phyloP scores from a whole-genome alignment of 2,797 vertebrate species.

The Phrynocephalus vlangalii region DNA sequence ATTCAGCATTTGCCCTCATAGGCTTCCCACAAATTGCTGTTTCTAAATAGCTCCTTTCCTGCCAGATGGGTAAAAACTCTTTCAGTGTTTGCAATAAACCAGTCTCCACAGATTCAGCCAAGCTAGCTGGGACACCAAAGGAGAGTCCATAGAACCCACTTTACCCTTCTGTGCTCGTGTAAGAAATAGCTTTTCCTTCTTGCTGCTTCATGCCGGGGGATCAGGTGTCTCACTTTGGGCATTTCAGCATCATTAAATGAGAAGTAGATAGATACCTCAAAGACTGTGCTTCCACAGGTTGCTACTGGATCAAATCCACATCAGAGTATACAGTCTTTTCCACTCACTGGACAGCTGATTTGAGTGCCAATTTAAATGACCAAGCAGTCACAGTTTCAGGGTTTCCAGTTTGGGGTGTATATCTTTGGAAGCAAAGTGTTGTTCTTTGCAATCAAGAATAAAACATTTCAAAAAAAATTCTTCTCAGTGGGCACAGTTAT shows the following conservation, averaged over 20 bases:
- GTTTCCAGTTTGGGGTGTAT: not conserved
- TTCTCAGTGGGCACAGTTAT: no score
- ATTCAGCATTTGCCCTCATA: not conserved
- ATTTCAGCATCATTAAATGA: not conserved
- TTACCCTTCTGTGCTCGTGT: not conserved
- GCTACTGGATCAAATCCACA: not conserved
- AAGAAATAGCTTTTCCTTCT: not conserved
- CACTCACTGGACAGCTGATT: not conserved
- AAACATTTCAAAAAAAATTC: no score
- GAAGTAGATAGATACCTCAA: not conserved
- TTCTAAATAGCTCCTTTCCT: not conserved
- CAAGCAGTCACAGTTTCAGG: not conserved
- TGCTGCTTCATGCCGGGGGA: not conserved
- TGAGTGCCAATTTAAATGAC: not conserved
- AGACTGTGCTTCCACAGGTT: not conserved
- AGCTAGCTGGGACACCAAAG: not conserved
- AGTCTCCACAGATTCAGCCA: not conserved
- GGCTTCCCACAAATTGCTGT: not conserved
- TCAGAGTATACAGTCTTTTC: not conserved
- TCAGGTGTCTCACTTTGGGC: not conserved
- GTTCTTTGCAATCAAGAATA: no score
- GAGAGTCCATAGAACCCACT: not conserved
- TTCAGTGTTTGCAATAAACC: not conserved
- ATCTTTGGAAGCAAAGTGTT: no score
- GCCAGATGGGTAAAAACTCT: not conserved